phyloP scores from a whole-genome alignment of 1,140 invertebrate species.

The Nasonia longicornis region DNA sequence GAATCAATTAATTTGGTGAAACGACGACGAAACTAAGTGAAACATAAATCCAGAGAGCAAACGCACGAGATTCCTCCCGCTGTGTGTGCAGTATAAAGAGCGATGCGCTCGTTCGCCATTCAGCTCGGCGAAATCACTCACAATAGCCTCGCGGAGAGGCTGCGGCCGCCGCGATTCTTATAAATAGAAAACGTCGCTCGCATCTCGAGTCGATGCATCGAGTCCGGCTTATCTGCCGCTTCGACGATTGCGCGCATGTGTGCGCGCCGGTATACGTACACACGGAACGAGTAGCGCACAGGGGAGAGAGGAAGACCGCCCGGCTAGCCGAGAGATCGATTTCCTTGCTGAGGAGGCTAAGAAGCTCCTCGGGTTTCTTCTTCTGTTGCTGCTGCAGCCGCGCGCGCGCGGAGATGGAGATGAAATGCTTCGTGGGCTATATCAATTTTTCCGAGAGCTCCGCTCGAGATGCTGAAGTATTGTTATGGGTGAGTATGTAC shows the following conservation, averaged over 20 bases:
- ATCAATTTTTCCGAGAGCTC: not conserved
- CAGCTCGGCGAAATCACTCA: not conserved
- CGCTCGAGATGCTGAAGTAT: not conserved
- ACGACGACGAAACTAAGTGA: no score
- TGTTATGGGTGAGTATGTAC: no score
- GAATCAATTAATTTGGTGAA: no score
- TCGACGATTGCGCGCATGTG: not conserved
- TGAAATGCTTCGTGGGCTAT: not conserved
- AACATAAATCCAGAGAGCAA: no score
- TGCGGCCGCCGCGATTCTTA: not conserved
- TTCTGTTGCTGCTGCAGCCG: not conserved
- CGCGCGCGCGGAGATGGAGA: not conserved
- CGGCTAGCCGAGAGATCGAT: slow-evolving; percentile 6
- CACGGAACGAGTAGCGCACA: not conserved
- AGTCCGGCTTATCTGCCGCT: not conserved
- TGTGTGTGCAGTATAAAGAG: not conserved
- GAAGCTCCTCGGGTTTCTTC: not conserved
- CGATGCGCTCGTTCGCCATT: not conserved
- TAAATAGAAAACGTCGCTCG: not conserved
- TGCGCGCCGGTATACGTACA: not conserved
- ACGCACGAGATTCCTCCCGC: not conserved
- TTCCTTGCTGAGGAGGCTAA: not conserved
- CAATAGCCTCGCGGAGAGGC: not conserved
- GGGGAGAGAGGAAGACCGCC: not conserved
- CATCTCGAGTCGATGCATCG: not conserved